Evolutionary conservation across 2,888 invertebrate genomes (phyloP), one percentile per base, ranked within the genome.

Genomic region (Patella ulyssiponensis): DNA sequence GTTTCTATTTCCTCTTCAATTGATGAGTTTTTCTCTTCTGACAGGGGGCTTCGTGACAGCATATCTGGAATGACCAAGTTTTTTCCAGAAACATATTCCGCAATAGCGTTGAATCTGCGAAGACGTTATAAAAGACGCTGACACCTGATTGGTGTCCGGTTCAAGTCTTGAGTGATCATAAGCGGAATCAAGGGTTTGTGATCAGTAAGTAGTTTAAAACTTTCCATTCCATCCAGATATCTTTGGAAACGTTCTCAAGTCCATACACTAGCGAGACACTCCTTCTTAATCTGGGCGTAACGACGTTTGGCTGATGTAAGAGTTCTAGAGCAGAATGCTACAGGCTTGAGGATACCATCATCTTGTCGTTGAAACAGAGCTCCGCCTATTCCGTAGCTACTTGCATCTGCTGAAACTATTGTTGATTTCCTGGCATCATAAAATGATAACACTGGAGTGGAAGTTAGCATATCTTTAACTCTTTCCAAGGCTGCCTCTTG

Each of bases 211-310:
- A 84, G 70, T 27, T 52, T 69, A 64, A 83, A 85, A 0, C 33
- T n/a, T 0, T 79, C 73, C 11, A 84, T 69, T 11, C 84, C 86
- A 4, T 80, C 78, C 3, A 82, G 71, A 54, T 79, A 79, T 56
- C 73, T 58, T 14, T 17, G 17, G 20, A 83, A 83, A 17, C 76
- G 82, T 75, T 84, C 84, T 54, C 82, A 85, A 9, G 82, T 75
- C 79, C 81, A 84, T 11, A 82, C 80, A 20, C 74, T 23, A 1
- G 82, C 82, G 2, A 84, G 71, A 71, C 79, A 81, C 27, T 83
- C 81, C 73, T 84, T 83, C 56, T 83, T 82, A 14, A 85, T 83
- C 23, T 84, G 83, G 12, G 84, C 82, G 69, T 80, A 86, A n/a
- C 78, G 79, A 7, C 15, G 70, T 74, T 85, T 83, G 0, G 73